A percentile compares a stretch with the other conserved stretches of the same genome.
Conservation (phyloP, 2,797 vertebrate genomes). For the Periparus ater region DNA sequence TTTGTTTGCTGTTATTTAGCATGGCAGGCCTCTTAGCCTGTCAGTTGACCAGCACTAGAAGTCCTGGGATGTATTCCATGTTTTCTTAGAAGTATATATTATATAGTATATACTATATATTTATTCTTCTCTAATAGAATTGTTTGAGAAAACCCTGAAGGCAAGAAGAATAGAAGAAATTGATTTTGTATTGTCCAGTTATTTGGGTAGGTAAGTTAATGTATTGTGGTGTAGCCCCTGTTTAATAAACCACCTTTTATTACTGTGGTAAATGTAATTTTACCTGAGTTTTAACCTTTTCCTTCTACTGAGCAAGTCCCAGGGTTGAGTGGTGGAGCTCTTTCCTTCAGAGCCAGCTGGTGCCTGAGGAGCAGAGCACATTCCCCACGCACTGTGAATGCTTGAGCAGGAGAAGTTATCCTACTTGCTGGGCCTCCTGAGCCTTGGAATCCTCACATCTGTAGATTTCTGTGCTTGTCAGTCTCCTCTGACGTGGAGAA, state of each 20-base stretch:
- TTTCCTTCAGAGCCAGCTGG: background rate
- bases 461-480: background rate
- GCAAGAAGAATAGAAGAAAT: background rate
- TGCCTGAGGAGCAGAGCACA: background rate
- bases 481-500: background rate
- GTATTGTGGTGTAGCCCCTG: background rate
- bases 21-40: background rate
- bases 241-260: background rate
- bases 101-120: too few relatives aligned
- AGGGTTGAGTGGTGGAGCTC: background rate
- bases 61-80: background rate
- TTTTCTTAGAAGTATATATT: background rate
- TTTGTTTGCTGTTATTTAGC: background rate
- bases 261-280: background rate
- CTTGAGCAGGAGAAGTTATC: background rate
- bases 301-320: background rate
- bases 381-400: background rate
- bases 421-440: background rate
- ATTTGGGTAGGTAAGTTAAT: background rate
- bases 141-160: background rate
- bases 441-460: background rate
- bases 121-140: background rate
- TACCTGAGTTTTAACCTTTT: background rate
- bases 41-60: background rate
- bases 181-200: background rate